Base-by-base conservation (phyloP, 2,113 vertebrate genomes). In the Terrapene triunguis region DNA sequence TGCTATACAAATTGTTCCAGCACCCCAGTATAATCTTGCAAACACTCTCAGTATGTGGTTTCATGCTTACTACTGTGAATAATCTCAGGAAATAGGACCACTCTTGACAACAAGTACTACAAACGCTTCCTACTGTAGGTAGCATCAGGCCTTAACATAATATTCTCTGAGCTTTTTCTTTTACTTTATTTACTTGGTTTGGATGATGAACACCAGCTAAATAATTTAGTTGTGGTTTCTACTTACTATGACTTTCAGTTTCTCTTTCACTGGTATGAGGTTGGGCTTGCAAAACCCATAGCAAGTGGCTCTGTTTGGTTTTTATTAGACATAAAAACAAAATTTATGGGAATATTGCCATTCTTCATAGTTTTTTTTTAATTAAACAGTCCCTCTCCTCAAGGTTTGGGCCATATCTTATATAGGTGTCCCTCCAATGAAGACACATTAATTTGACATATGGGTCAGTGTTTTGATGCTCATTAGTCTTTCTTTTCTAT, bases 191-290 rank as follows among this genome's bases (percentile, higher is more conserved):
- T 9, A 0, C 27, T 3, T 32, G 2, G 7, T 5, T 44, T 3
- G n/a, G 88, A 55, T 85, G 11, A 38, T 54, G 42, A 24, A 25
- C 8, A 57, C n/a, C 44, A 87, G 2, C 80, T 96, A 42, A 24
- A 25, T 22, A 25, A 10, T 38, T 92, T 82, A 55, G 4, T 9
- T 10, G 82, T n/a, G 32, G 10, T 85, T 89, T 53, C 84, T 32
- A 44, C 1, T 21, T 0, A 1, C 5, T 80, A 72, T 76, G 32
- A 16, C 0, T 5, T 72, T 17, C 85, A 29, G 7, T 3, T 42
- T 14, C 16, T 84, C 10, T 44, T 13, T 21, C 82, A 14, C 32
- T 85, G 54, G 50, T 4, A 32, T 21, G 38, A 38, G 62, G 13
- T 25, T 24, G 9, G 5, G 13, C 25, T 47, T 29, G 38, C 6